phyloP scores from a whole-genome alignment of 1,140 invertebrate species.

The Chelonus insularis region DNA sequence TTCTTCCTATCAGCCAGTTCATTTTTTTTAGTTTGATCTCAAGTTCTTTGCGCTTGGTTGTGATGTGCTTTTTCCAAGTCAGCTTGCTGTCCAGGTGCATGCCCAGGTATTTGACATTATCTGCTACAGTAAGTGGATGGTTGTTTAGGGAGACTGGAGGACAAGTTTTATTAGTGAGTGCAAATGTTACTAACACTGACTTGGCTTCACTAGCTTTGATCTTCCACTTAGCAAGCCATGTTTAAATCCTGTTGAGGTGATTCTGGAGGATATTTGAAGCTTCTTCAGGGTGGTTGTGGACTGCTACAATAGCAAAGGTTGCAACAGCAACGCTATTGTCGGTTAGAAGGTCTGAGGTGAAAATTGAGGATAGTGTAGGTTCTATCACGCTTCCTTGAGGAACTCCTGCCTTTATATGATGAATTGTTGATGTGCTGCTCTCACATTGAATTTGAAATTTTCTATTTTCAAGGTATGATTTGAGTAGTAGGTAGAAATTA shows the following conservation, averaged over 20 bases:
- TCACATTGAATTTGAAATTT: too few species aligned
- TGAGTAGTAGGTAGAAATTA: too few species aligned
- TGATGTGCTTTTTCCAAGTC: slow-evolving; percentile 29
- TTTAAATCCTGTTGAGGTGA: neutral
- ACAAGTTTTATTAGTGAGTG: slow-evolving; percentile 34
- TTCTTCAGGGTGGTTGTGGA: slow-evolving; percentile 5
- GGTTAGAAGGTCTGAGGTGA: slow-evolving; percentile 41
- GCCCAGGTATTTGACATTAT: slow-evolving; percentile 30
- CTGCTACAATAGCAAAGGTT: slow-evolving; percentile 35
- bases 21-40: slow-evolving; percentile 21
- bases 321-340: slow-evolving; percentile 25
- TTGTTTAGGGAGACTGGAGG: slow-evolving; percentile 20
- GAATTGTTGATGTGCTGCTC: neutral
- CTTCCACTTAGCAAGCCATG: slow-evolving; percentile 39
- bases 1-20: slow-evolving; percentile 37
- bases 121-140: slow-evolving; percentile 4
- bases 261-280: slow-evolving; percentile 7
- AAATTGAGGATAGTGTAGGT: slow-evolving; percentile 20
- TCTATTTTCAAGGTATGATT: too few species aligned
- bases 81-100: slow-evolving; percentile 27
- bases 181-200: slow-evolving; percentile 39
- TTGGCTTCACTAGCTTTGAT: slow-evolving; percentile 39
- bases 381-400: neutral
- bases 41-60: slow-evolving; percentile 25
- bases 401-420: neutral